Evolutionary conservation across 1,140 invertebrate genomes (phyloP), one percentile per base, ranked within the genome.

Genomic region (Listronotus oregonensis): DNA sequence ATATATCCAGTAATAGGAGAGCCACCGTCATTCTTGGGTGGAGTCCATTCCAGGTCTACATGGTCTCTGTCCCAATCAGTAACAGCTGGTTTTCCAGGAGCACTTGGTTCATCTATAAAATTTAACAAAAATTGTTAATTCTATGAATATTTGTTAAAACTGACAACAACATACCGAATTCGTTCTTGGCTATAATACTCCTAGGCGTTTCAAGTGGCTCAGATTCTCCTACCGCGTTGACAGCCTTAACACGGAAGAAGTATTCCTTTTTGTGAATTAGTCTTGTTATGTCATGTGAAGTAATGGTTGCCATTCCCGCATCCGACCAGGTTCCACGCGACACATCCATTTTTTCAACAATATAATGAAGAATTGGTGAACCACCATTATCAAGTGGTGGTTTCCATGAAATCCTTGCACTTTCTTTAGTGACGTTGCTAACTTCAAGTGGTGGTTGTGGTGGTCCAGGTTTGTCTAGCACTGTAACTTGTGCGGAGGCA

Each of bases 291-390:
- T 96, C 89, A 72, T 93, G 90, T 21, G 88, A 90, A 4, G 94
- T 85, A 67, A 87, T 86, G 63, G 87, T 91, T 65, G 90, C 89
- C 88, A 93, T 93, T 39, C 93, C 93, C 71, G 93, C 94, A 79
- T 96, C 94, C 14, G 92, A 90, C 97, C 97, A 99, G 3, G 94
- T 95, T 55, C 95, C 96, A 66, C 95, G 85, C 1, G 93, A 90
- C 0, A 95, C 84, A 75, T 98, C 97, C 93, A 97, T 97, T 81
- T 98, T 99, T 78, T 99, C 96, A 60, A 99, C 87, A 32, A 98
- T 84, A 75, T 99, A 99, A 78, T 97, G 95, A n/a, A 95, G 81
- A 74, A 97, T 96, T 11, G 95, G 94, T 56, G 90, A 92, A 37
- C 95, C 96, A 66, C 96, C 95, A 79, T 96, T 93, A 75, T 96